Conservation (phyloP, 1,140 invertebrate species). For the Drosophila malerkotliana region DNA sequence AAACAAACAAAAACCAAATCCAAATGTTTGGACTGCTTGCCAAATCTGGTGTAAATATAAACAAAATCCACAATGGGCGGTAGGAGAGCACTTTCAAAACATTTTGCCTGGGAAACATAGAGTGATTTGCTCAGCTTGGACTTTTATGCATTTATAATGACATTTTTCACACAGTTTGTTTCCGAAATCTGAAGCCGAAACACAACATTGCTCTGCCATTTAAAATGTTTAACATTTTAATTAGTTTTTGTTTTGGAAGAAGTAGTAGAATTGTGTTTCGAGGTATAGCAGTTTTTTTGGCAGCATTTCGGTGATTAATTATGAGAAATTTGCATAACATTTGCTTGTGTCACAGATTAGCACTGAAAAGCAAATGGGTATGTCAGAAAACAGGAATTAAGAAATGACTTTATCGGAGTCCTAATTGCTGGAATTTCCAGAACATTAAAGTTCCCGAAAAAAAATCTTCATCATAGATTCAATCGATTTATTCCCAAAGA, state of each 20-base stretch:
- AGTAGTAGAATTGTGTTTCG: constrained; percentile 9
- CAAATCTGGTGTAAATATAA: constrained; percentile 47
- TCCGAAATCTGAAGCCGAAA: constrained; percentile 13
- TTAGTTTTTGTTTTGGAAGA: constrained; percentile 36
- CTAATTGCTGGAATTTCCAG: neutral
- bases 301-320: constrained; percentile 39
- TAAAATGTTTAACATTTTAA: constrained; percentile 67
- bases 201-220: constrained; percentile 32
- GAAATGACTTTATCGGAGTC: neutral
- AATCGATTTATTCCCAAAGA: constrained; percentile 22
- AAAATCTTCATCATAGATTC: neutral
- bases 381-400: constrained; percentile 26
- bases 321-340: constrained; percentile 36
- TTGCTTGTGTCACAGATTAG: constrained; percentile 29
- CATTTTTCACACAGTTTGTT: constrained; percentile 75
- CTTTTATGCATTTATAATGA: constrained; percentile 67
- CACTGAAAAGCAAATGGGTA: constrained; percentile 20
- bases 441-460: neutral
- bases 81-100: constrained; percentile 58
- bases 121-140: constrained; percentile 31
- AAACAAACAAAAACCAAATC: constrained; percentile 21
- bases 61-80: constrained; percentile 48
- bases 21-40: constrained; percentile 25
- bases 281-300: constrained; percentile 26
- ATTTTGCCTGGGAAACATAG: constrained; percentile 50